Base-by-base conservation (phyloP, 2,797 vertebrate species). In the Scleropages formosus region DNA sequence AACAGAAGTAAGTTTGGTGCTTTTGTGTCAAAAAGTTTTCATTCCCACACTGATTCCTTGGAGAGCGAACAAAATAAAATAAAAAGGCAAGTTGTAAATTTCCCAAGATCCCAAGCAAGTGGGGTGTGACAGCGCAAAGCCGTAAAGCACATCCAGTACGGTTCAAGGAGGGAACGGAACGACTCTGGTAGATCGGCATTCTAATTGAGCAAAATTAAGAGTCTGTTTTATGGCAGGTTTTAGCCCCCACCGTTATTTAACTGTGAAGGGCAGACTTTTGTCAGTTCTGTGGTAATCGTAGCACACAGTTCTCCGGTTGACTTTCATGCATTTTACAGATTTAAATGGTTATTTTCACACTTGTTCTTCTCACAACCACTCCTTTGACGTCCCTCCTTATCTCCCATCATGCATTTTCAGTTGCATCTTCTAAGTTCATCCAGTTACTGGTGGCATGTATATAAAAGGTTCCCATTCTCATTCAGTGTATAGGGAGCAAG, bases 21-120 rank as follows among this genome's bases (percentile, higher is more conserved):
- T 22, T 56, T 24, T 16, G 47, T 53, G 68, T 53, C 68, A 70
- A n/a, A 39, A 68, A 68, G 66, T 26, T 46, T 49, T 56, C 56
- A 16, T 24, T 49, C 8, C 18, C 26, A 53, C 49, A 49, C 46
- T 44, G 51, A 70, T n/a, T 22, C 68, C 49, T 22, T 26, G 11
- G 66, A 47, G 39, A 27, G 56, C 12, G 56, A 70, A 49, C 11
- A 47, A 39, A 44, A 68, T 20, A 12, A 13, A 31, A 24, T 31
- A 9, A 75, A 39, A 68, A 26, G 56, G 64, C 8, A 20, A 27
- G 26, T 13, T 75, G 51, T 67, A 68, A 67, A 59, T 67, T 18
- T 56, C n/a, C 27, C 27, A 44, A 31, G 63, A 66, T 20, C n/a
- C 31, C 31, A 9, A 39, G 31, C 31, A 39, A 39, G 31, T 39